Percentiles rank a stretch among this genome's conserved stretches.
Evolutionary conservation across 2,888 invertebrate species (phyloP).

Genomic region (Teleogryllus oceanicus): DNA sequence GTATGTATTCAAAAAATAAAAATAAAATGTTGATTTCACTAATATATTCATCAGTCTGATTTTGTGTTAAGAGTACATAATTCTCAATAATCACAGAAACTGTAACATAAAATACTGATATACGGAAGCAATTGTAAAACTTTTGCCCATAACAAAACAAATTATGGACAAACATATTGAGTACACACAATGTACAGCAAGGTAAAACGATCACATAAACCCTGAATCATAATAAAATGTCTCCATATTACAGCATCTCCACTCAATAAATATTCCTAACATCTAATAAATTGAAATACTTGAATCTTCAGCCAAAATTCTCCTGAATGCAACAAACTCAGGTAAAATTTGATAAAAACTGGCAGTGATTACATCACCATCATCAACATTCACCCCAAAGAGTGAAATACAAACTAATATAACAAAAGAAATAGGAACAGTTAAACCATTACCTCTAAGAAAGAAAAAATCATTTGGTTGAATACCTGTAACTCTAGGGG

Average conservation of each 20-base stretch:
- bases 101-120: slow-evolving; percentile 18
- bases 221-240: background rate
- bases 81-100: slow-evolving; percentile 18
- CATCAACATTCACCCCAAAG: background rate
- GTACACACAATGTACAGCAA: background rate
- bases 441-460: background rate
- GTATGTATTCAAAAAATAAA: background rate
- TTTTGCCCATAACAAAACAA: background rate
- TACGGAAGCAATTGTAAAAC: background rate
- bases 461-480: slow-evolving; percentile 18
- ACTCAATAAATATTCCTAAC: background rate
- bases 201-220: background rate
- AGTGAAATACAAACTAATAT: background rate
- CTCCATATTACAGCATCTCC: background rate
- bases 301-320: background rate
- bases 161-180: slow-evolving; percentile 2
- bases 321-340: background rate
- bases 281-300: background rate
- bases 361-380: slow-evolving; percentile 1
- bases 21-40: background rate
- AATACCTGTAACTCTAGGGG: background rate
- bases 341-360: background rate
- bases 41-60: slow-evolving; percentile 3
- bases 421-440: background rate
- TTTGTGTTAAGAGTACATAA: slow-evolving; percentile 18